phyloP scores from a whole-genome alignment of 2,113 vertebrate species.

The Vidua macroura region DNA sequence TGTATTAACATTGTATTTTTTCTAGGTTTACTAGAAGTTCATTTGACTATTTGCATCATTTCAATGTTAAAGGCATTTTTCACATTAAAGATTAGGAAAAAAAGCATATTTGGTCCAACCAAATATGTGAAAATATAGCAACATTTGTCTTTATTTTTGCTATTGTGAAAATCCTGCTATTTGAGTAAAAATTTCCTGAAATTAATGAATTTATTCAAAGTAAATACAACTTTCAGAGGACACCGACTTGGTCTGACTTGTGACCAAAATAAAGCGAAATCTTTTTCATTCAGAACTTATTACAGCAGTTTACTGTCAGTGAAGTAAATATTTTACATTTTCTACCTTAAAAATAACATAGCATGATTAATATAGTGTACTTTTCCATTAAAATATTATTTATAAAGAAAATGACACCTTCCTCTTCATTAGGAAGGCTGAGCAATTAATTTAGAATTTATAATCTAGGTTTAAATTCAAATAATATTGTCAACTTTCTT shows the following conservation, averaged over 20 bases:
- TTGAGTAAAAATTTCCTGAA: not conserved
- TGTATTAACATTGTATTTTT: not conserved
- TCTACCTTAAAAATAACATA: not conserved
- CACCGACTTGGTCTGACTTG: not conserved
- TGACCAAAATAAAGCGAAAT: not conserved
- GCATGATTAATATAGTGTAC: not conserved
- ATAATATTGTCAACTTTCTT: not conserved
- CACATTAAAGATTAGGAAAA: not conserved
- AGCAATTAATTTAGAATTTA: not conserved
- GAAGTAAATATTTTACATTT: not conserved
- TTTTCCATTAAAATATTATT: not conserved
- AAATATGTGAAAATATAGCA: not conserved
- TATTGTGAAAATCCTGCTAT: not conserved
- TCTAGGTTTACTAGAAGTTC: not conserved
- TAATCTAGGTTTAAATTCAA: not conserved
- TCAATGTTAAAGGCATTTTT: not conserved
- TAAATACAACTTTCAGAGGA: not conserved
- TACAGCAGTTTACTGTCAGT: not conserved
- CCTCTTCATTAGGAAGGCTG: not conserved
- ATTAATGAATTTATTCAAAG: not conserved
- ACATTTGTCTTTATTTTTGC: not conserved
- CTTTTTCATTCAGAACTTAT: not conserved
- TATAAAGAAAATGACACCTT: not conserved
- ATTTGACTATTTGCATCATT: not conserved
- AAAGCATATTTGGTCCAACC: not conserved